phyloP scores from a whole-genome alignment of 2,888 invertebrate species.

The Limenitis arthemis region DNA sequence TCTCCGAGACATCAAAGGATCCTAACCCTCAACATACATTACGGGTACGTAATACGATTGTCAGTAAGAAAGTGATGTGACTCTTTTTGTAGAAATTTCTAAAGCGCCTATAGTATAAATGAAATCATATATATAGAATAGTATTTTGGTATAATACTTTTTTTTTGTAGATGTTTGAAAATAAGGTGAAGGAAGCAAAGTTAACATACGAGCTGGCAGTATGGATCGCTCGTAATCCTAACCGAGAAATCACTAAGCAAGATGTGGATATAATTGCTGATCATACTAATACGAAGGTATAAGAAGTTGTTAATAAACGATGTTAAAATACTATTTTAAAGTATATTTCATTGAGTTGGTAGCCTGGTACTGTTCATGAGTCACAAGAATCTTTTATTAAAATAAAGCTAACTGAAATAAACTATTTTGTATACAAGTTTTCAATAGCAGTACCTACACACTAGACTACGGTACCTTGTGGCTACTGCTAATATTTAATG shows the following conservation, averaged over 20 bases:
- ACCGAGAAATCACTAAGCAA: constrained; percentile 38
- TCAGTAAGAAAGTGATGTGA: neutral
- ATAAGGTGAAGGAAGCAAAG: constrained; percentile 82
- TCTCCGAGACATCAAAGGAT: constrained; percentile 46
- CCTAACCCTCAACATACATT: constrained; percentile 32
- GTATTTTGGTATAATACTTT: neutral
- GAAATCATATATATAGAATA: neutral
- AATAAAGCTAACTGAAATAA: too few relatives aligned
- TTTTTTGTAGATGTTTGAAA: constrained; percentile 75
- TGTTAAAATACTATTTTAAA: too few relatives aligned
- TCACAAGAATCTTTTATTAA: too few relatives aligned
- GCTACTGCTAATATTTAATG: too few relatives aligned
- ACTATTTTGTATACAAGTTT: too few relatives aligned
- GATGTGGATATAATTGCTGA: constrained; percentile 44
- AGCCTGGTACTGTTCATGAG: too few relatives aligned
- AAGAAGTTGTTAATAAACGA: too few relatives aligned
- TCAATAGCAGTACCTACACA: too few relatives aligned
- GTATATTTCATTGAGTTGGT: too few relatives aligned
- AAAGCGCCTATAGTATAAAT: neutral
- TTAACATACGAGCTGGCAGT: constrained; percentile 67
- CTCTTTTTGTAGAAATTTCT: constrained; percentile 2
- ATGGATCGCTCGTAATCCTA: constrained; percentile 41
- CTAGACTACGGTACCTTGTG: too few relatives aligned
- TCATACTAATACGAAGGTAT: constrained; percentile 26
- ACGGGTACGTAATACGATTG: constrained; percentile 33